Conservation (phyloP, 2,888 invertebrate species). For the Napeogenes inachia region DNA sequence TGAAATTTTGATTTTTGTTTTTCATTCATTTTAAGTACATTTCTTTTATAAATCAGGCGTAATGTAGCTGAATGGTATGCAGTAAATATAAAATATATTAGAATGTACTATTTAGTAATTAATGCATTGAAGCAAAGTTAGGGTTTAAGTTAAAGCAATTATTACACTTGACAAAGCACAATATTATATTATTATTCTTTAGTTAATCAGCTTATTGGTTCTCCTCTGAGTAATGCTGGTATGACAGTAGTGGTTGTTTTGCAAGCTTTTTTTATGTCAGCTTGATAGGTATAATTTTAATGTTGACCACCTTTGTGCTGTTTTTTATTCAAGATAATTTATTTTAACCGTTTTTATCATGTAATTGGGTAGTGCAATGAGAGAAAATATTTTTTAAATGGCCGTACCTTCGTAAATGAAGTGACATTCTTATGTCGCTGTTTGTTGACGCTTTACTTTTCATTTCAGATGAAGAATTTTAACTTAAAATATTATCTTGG, state of each 20-base stretch:
- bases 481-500: too few species aligned
- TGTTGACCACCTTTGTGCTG: slow-evolving; percentile 22
- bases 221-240: slow-evolving; percentile 14
- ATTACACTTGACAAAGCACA: slow-evolving; percentile 23
- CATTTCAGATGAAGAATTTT: neutral
- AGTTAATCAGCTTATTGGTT: slow-evolving; percentile 23
- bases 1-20: too few species aligned
- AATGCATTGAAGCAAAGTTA: slow-evolving; percentile 1
- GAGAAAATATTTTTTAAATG: slow-evolving; percentile 8
- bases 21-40: too few species aligned
- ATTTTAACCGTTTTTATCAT: slow-evolving; percentile 19
- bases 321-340: slow-evolving; percentile 22
- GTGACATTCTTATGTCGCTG: slow-evolving; percentile 1
- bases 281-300: slow-evolving; percentile 28
- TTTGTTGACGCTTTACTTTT: too few species aligned
- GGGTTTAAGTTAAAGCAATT: slow-evolving; percentile 18
- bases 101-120: neutral
- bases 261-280: slow-evolving; percentile 27
- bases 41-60: too few species aligned
- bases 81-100: too few species aligned
- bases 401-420: neutral
- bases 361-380: slow-evolving; percentile 11
- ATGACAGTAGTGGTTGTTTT: slow-evolving; percentile 16
- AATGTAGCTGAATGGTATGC: too few species aligned
- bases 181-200: slow-evolving; percentile 20